These are phyloP conservation scores for Lysiphlebus fabarum DNA, from an alignment of 1,140 invertebrate species.

Conservation along the genomic window DNA sequence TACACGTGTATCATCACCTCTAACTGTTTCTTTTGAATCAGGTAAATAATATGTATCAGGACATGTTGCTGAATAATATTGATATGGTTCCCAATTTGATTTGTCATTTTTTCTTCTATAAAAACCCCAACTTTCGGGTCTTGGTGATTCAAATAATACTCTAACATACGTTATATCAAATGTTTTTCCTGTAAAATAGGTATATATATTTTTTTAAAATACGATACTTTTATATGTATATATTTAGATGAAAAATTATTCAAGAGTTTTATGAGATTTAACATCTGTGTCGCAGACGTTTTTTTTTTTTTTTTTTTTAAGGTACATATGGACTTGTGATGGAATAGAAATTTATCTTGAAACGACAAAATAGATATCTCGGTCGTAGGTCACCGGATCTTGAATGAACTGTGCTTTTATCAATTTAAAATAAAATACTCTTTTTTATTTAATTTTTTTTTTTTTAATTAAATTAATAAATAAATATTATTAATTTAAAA, in stretches of 20 bases:
- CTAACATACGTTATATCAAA: conserved; percentile 97
- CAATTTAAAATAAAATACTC: neutral
- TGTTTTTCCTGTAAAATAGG: too few species aligned
- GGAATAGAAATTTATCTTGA: conserved; percentile 9
- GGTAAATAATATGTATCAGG: conserved; percentile 83
- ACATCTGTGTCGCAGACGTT: conserved; percentile 27
- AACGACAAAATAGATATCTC: neutral
- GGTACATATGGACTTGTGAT: neutral
- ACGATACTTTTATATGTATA: too few species aligned
- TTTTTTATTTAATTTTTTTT: conserved; percentile 7
- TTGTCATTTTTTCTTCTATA: conserved; percentile 82
- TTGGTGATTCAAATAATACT: conserved; percentile 87
- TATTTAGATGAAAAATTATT: too few species aligned
- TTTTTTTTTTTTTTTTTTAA: neutral
- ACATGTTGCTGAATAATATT: conserved; percentile 93
- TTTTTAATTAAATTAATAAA: neutral
- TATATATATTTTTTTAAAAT: too few species aligned
- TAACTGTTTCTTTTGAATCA: conserved; percentile 67
- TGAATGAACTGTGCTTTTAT: conserved; percentile 9
- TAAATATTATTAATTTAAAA: too few species aligned
- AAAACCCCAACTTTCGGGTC: conserved; percentile 96
- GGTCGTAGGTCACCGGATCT: conserved; percentile 13
- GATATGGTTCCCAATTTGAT: conserved; percentile 89
- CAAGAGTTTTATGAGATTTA: conserved; percentile 8
- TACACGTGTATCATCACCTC: conserved; percentile 76